phyloP scores from a whole-genome alignment of 2,888 invertebrate genomes.

The Nemoura dubitans region DNA sequence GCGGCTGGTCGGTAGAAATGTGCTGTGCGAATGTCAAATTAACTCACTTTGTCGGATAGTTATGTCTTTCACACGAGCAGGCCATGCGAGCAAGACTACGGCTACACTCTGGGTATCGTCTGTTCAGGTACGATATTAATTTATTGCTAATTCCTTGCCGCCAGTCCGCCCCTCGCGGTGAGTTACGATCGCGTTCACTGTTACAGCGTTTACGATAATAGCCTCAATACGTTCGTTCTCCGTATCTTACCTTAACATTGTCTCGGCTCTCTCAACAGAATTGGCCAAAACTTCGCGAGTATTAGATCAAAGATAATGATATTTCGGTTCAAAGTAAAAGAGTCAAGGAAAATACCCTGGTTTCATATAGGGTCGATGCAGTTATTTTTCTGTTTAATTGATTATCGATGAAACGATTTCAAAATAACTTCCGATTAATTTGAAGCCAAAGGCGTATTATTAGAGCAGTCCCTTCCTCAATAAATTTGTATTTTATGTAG shows the following conservation, averaged over 20 bases:
- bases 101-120: neutral
- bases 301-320: neutral
- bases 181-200: neutral
- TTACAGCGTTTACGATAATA: neutral
- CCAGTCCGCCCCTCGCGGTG: neutral
- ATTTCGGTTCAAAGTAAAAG: neutral
- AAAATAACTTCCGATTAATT: slow-evolving; percentile 3
- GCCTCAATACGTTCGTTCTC: neutral
- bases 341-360: slow-evolving; percentile 12
- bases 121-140: neutral
- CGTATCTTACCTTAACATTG: neutral
- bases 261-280: neutral
- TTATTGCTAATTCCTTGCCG: neutral
- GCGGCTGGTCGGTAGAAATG: neutral
- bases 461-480: neutral
- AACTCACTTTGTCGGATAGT: neutral
- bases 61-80: neutral
- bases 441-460: neutral
- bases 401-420: neutral
- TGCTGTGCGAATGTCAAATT: neutral
- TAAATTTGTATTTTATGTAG: neutral
- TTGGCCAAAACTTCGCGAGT: neutral
- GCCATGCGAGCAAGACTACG: neutral
- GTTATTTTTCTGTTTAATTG: neutral
- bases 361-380: neutral